Evolutionary conservation across 2,888 invertebrate genomes (phyloP), one percentile per base, ranked within the genome.

Genomic region (Heliconius ethilla): DNA sequence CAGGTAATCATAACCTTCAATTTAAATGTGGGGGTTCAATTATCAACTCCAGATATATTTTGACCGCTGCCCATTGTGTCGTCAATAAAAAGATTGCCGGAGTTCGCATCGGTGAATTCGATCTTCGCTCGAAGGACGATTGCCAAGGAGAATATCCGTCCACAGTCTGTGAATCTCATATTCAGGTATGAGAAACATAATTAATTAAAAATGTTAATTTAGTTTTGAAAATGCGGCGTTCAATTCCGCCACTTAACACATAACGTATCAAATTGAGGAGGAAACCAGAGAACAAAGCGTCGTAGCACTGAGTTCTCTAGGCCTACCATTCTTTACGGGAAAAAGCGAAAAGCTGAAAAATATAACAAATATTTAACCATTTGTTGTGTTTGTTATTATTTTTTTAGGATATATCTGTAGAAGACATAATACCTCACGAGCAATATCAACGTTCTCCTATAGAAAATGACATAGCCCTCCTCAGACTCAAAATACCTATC

Each of bases 1-100:
- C 51, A 66, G 66, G 75, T 27, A 67, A n/a, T 6, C 13, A 66
- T 22, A 66, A 55, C n/a, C 45, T 75, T 4, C 25, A 75, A 77
- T 93, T 92, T 82, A 90, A 91, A 83, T 94, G 94, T 82, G 93
- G 91, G 1, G 93, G 92, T 4, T 89, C 88, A 78, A 85, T 94
- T 25, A 91, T 93, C 82, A 93, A 91, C 82, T 89, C 91, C 80
- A 85, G 89, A 82, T 94, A 93, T 81, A 90, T 94, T 29, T 85
- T 94, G 62, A 94, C 94, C 0, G 94, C 94, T 0, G 92, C 92
- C 2, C 94, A 94, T 82, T 94, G 94, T 67, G 76, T 78, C 6
- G 1, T 51, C 1, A 29, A 70, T 45, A 76, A 78, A 37, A 51
- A 13, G 1, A 74, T 83, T 18, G 77, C 79, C 13, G 81, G 72